These are phyloP conservation scores for Seriola dumerili DNA, from an alignment of 2,113 vertebrate species.

Conservation along the genomic window DNA sequence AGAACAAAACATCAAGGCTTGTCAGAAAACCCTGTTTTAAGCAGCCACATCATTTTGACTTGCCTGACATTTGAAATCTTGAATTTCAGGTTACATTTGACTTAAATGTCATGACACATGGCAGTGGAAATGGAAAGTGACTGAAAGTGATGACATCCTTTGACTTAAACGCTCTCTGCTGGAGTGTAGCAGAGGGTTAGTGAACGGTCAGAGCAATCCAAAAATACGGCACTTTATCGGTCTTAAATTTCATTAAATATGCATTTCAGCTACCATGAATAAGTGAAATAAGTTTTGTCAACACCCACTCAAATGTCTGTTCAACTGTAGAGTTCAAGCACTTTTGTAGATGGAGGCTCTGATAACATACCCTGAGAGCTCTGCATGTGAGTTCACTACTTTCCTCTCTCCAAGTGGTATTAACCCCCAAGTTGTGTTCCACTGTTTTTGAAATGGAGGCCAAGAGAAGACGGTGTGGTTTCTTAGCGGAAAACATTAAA, in stretches of 20 bases:
- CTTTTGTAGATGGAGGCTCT: not conserved
- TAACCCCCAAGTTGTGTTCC: conserved; percentile 34
- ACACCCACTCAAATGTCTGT: conserved; percentile 15
- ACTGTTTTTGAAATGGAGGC: conserved; percentile 56
- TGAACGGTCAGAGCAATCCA: not conserved
- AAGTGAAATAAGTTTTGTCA: conserved; percentile 20
- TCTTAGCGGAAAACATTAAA: conserved; percentile 51
- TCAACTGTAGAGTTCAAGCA: conserved; percentile 12
- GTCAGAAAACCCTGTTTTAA: conserved; percentile 22
- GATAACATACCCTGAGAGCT: conserved; percentile 9
- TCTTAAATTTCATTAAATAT: conserved; percentile 29
- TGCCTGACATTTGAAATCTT: conserved; percentile 52
- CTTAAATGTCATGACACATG: conserved; percentile 50
- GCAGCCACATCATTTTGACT: conserved; percentile 29
- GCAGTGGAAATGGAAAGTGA: conserved; percentile 32
- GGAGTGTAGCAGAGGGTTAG: conserved; percentile 19
- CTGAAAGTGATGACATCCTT: conserved; percentile 34
- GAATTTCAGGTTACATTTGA: conserved; percentile 44
- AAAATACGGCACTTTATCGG: conserved; percentile 4
- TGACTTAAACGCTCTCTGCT: conserved; percentile 16
- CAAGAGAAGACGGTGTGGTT: conserved; percentile 43
- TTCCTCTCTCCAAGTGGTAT: conserved; percentile 1
- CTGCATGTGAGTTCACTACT: not conserved
- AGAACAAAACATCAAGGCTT: not conserved
- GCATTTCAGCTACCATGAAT: conserved; percentile 21